A percentile compares a stretch with the other conserved stretches of the same genome.
Evolutionary conservation across 2,113 vertebrate genomes (phyloP).

Genomic region (Cavia porcellus): DNA sequence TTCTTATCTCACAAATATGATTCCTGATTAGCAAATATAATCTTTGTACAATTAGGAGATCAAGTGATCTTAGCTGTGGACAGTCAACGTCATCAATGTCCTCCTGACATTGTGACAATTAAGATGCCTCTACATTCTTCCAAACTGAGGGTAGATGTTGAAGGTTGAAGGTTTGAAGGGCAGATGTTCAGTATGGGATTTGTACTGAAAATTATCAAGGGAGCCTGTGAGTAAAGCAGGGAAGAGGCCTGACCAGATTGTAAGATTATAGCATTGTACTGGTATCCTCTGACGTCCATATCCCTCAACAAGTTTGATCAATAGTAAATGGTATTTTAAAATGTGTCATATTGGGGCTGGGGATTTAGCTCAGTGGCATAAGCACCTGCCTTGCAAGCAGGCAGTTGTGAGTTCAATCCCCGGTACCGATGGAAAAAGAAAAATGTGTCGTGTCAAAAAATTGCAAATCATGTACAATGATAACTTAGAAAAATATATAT

Average conservation of each 20-base stretch:
- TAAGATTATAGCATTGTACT: background rate
- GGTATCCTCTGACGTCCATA: background rate
- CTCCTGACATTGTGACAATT: background rate
- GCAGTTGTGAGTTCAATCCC: too few species aligned
- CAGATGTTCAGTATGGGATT: background rate
- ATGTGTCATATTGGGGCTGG: background rate
- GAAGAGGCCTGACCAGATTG: background rate
- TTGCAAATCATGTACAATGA: background rate
- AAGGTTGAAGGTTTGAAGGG: background rate
- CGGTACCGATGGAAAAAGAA: too few species aligned
- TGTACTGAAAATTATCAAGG: background rate
- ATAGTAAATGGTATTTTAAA: background rate
- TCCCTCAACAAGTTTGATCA: background rate
- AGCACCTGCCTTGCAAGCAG: too few species aligned
- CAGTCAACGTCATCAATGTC: background rate
- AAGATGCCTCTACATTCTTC: background rate
- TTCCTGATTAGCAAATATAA: background rate
- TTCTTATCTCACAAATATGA: background rate
- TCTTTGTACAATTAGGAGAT: constrained; percentile 10
- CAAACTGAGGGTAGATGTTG: background rate
- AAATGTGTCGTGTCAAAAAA: constrained; percentile 7
- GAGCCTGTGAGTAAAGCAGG: background rate
- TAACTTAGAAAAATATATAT: background rate
- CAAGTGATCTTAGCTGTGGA: background rate
- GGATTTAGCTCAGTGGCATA: too few species aligned